These are phyloP conservation scores for Martes flavigula DNA, from an alignment of 2,797 vertebrate genomes.

Conservation along the genomic window DNA sequence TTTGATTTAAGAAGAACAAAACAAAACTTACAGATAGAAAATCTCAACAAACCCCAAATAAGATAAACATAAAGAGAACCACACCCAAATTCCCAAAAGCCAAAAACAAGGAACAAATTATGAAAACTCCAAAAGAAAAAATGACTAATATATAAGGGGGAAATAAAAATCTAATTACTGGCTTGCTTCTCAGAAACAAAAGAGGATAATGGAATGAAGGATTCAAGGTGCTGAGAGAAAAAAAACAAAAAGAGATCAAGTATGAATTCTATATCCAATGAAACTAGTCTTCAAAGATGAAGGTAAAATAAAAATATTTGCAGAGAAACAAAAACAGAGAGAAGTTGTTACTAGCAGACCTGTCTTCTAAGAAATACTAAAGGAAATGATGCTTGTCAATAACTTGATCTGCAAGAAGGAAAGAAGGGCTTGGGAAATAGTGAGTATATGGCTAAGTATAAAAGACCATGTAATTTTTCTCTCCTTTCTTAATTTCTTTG, in stretches of 20 bases:
- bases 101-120: background rate
- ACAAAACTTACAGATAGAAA: background rate
- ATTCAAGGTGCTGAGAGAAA: background rate
- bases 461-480: background rate
- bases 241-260: background rate
- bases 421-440: background rate
- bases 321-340: background rate
- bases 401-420: background rate
- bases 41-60: background rate
- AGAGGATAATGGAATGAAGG: background rate
- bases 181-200: background rate
- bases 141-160: background rate
- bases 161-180: background rate
- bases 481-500: background rate
- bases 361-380: constrained; percentile 11
- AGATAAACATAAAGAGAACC: background rate
- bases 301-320: background rate
- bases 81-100: background rate
- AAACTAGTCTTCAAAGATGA: background rate
- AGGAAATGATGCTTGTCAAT: background rate
- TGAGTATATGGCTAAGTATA: background rate
- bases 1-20: background rate
- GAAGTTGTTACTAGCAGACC: background rate
- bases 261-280: background rate
- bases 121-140: background rate